Evolutionary conservation across 2,888 invertebrate genomes (phyloP).

Genomic region (Patella caerulea): DNA sequence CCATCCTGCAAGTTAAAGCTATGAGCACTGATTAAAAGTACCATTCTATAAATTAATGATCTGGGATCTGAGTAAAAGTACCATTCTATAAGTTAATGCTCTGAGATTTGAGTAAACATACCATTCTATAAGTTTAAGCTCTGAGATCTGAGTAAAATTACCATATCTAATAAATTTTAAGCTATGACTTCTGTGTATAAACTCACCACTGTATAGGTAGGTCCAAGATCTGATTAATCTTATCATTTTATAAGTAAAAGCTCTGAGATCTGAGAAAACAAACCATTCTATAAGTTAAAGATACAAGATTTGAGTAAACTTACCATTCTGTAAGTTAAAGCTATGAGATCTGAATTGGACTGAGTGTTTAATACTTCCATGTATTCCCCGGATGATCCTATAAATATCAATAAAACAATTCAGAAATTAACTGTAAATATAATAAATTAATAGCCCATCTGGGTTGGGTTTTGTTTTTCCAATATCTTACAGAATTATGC

Average conservation of each 20-base stretch:
- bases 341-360: conserved; percentile 77
- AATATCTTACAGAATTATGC: too few species aligned
- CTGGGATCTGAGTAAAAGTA: too few species aligned
- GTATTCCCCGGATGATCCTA: conserved; percentile 81
- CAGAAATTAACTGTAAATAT: too few species aligned
- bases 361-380: conserved; percentile 81
- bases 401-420: conserved; percentile 6
- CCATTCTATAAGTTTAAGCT: conserved; percentile 83
- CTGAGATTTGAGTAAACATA: conserved; percentile 58
- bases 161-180: too few species aligned
- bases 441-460: too few species aligned
- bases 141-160: conserved; percentile 75
- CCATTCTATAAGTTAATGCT: too few species aligned
- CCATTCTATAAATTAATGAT: too few species aligned
- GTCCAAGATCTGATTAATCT: conserved; percentile 29
- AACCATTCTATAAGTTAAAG: conserved; percentile 84
- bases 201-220: too few species aligned
- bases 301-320: conserved; percentile 76
- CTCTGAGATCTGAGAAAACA: conserved; percentile 76
- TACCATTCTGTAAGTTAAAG: conserved; percentile 84
- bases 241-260: conserved; percentile 84
- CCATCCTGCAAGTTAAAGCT: conserved; percentile 84
- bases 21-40: conserved; percentile 76
- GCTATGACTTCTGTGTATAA: too few species aligned
- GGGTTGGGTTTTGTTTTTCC: too few species aligned